Evolutionary conservation across 2,113 vertebrate species (phyloP), one percentile per base, ranked within the genome.

Genomic region (Sinocyclocheilus anophthalmus): DNA sequence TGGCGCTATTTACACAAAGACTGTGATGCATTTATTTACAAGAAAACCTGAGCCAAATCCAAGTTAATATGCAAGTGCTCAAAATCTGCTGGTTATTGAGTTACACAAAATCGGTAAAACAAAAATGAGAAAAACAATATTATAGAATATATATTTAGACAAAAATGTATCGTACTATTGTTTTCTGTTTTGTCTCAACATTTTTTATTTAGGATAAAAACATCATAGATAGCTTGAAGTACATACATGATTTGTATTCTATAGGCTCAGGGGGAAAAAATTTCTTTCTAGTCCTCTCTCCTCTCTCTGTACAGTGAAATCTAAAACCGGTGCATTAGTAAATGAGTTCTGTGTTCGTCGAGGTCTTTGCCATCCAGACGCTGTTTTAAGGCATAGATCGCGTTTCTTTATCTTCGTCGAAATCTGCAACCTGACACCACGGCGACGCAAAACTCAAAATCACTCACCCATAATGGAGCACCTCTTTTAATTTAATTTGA

Each of bases 241-340:
- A 53, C 18, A 53, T 83, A 76, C 81, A 53, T 76, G 65, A 84
- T 88, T 86, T 84, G 48, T 84, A 70, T 88, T 76, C 57, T 79
- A 61, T 84, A 84, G 70, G 75, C 81, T 48, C 33, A n/a, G 26
- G 26, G 26, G 26, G 14, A 24, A 69, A 55, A 30, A 69, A 33
- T 77, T 24, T 45, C 84, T 55, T 77, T 78, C 48, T 84, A 76
- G 73, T 14, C 84, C 77, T 84, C 84, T 76, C 82, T 55, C 87
- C 76, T 63, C 42, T 82, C 81, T 72, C 84, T 91, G 91, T 89
- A 93, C 92, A 92, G 91, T 96, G 98, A 97, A 99, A 99, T 90
- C 92, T 95, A 96, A 99, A 97, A 97, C 97, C 96, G 91, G 93
- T 95, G 97, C 97, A 99, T 99, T 98, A 99, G 97, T 96, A 97